Evolutionary conservation across 2,113 vertebrate genomes (phyloP), one percentile per base, ranked within the genome.

Genomic region (Cyprinodon variegatus): DNA sequence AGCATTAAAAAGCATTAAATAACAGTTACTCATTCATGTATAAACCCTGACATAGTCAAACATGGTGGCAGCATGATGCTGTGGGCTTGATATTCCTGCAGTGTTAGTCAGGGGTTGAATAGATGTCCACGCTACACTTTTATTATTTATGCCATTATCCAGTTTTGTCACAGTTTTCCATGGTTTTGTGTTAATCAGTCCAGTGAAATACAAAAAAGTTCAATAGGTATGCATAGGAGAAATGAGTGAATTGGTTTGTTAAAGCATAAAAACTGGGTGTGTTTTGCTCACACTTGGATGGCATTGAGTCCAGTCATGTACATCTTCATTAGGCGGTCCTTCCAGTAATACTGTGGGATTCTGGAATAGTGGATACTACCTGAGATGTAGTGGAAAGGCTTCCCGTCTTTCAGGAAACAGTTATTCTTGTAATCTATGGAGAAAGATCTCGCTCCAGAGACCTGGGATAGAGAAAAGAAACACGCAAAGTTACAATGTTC

Each of bases 351-450:
- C 13, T 82, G 92, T 0, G 96, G 97, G 72, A 99, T 91, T 0
- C 98, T 95, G 85, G 96, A 96, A 9, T 99, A 99, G 90, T 99
- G 98, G 71, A 99, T 93, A 66, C 97, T 98, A 70, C 98, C 98
- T 1, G 98, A 98, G 71, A 98, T 84, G 76, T 96, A 99, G 84
- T 95, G 97, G 90, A 99, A 99, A 0, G 94, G 93, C 36, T 11
- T 82, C 0, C 95, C 97, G 20, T 99, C 95, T 88, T 96, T 96
- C 50, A 89, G 93, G 93, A 99, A 99, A 65, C 94, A 94, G 91
- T 96, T 82, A 17, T 88, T 83, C 13, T 91, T 81, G 1, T 95
- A 95, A 90, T 99, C 98, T 75, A 99, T 91, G 13, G 93, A 87
- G 86, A 99, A 99, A 0, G 95, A 95, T 60, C 89, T 94, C 8